Conservation (phyloP, 2,888 invertebrate species). For the Lasioglossum leucozonium region DNA sequence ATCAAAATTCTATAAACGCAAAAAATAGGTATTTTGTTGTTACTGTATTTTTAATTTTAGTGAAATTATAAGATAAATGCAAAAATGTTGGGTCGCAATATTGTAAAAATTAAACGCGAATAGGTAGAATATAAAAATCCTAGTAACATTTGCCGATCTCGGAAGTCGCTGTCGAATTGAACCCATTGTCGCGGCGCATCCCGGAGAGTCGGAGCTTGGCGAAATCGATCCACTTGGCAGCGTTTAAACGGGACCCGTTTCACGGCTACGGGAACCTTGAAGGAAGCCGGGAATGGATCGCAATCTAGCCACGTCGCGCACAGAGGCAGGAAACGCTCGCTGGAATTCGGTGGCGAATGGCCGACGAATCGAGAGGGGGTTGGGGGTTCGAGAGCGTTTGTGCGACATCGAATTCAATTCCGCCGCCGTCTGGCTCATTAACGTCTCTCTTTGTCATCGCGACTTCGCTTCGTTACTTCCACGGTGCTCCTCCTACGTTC, state of each 20-base stretch:
- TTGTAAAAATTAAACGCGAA: background rate
- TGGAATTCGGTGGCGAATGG: constrained; percentile 34
- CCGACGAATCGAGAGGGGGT: constrained; percentile 4
- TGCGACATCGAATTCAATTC: constrained; percentile 49
- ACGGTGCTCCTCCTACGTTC: background rate
- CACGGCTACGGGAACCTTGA: constrained; percentile 19
- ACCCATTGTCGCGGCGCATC: background rate
- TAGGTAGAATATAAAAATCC: background rate
- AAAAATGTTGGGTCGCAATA: too few relatives aligned
- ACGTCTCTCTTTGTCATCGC: constrained; percentile 57
- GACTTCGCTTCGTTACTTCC: constrained; percentile 46
- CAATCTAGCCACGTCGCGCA: constrained; percentile 18
- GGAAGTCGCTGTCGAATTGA: background rate
- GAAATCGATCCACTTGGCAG: background rate
- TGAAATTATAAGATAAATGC: too few relatives aligned
- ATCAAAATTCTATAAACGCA: too few relatives aligned
- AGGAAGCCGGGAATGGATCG: constrained; percentile 13
- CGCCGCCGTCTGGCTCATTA: constrained; percentile 62
- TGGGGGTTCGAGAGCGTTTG: constrained; percentile 26
- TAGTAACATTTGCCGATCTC: background rate
- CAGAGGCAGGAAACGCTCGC: constrained; percentile 22
- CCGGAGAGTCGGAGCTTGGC: background rate
- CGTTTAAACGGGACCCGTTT: constrained; percentile 8
- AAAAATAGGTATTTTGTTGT: too few relatives aligned
- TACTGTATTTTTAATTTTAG: too few relatives aligned